Evolutionary conservation across 2,888 invertebrate genomes (phyloP), one percentile per base, ranked within the genome.

Genomic region (Morpho deidamia): DNA sequence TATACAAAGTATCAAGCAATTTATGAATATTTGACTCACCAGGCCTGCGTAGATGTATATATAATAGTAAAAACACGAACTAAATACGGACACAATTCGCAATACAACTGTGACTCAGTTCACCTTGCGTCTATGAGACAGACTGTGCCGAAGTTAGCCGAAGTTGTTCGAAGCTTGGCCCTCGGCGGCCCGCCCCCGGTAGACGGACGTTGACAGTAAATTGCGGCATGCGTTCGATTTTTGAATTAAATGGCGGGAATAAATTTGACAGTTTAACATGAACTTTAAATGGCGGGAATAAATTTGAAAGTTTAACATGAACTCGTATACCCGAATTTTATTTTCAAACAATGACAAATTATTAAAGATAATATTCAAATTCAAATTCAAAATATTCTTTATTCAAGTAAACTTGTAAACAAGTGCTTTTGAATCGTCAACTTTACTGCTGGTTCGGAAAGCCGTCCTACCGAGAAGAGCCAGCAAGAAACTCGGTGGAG

Each of bases 21-120:
- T 41, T 11, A 10, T 5, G 40, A 11, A 34, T n/a, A 32, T 8
- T 8, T 54, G 12, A 81, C 87, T 85, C 65, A 86, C 85, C 78
- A 60, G 57, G 59, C 11, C 33, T 60, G 62, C 61, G 42, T 39
- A 8, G 35, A 41, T 39, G 11, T 12, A 41, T 34, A 44, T 35
- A 12, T 12, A 37, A 2, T 23, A 5, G 46, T 14, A 43, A 53
- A 55, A 58, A 60, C 41, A 50, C 53, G 45, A 63, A 63, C 53
- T 41, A 55, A 59, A 51, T 57, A 55, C 47, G 51, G 55, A 59
- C 66, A 59, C 48, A 35, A 35, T 11, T 40, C 33, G 8, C 2
- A 59, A 61, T 56, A 58, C 58, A 39, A 49, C 43, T 85, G 83
- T 86, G 76, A 81, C 87, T 84, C 88, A 82, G 78, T 68, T 81